Evolutionary conservation across 2,888 invertebrate species (phyloP).

Genomic region (Drosophila meridionalis): DNA sequence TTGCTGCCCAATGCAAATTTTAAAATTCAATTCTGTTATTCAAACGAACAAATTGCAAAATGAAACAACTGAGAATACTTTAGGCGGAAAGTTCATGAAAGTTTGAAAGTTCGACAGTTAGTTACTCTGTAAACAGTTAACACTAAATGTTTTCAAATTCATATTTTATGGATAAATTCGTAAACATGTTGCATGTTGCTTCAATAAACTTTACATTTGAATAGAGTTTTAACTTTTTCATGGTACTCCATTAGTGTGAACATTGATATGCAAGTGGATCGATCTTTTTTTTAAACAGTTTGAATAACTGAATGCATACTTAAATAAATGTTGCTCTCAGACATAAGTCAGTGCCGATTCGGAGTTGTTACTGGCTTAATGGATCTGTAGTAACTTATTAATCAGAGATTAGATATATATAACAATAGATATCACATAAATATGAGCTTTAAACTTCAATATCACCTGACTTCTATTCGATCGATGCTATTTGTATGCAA

Average conservation of each 20-base stretch:
- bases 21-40: conserved; percentile 71
- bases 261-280: background rate
- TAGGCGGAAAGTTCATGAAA: conserved; percentile 8
- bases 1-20: conserved; percentile 71
- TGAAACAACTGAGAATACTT: conserved; percentile 24
- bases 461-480: background rate
- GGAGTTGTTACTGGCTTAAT: background rate
- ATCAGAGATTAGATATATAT: background rate
- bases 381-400: background rate
- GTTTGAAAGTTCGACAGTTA: conserved; percentile 3
- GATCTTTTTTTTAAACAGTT: background rate
- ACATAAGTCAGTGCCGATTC: too few species aligned
- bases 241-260: background rate
- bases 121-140: conserved; percentile 5
- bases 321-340: too few species aligned
- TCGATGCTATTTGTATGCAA: background rate
- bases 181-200: background rate
- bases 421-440: too few species aligned
- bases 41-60: conserved; percentile 57
- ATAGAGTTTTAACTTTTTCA: background rate
- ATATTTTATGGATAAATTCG: background rate
- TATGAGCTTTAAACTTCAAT: background rate
- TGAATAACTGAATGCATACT: too few species aligned
- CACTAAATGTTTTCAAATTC: background rate
- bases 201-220: background rate